Conservation (phyloP, 1,140 invertebrate genomes). For the Atta cephalotes region DNA sequence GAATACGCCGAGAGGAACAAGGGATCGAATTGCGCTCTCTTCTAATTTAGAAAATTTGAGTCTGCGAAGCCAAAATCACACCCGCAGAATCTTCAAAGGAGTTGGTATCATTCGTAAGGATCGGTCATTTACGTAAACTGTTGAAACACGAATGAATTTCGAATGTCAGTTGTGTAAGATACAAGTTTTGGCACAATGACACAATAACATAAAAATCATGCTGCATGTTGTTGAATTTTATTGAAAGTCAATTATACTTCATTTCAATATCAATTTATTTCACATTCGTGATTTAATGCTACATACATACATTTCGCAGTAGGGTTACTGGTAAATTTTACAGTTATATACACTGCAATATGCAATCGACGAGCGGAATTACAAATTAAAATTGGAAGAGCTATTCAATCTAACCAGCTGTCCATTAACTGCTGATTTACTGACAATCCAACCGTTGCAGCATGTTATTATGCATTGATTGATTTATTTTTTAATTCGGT, state of each 20-base stretch:
- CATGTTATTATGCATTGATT: slow-evolving; percentile 43
- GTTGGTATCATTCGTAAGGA: not conserved
- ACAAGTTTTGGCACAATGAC: slow-evolving; percentile 19
- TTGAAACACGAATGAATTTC: not conserved
- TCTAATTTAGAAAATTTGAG: slow-evolving; percentile 71
- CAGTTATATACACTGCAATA: slow-evolving; percentile 33
- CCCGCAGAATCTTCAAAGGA: slow-evolving; percentile 36
- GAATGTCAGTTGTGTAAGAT: not conserved
- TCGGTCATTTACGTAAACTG: not conserved
- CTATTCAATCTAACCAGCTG: slow-evolving; percentile 46
- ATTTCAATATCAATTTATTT: slow-evolving; percentile 49
- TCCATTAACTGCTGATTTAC: slow-evolving; percentile 63
- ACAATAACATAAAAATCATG: slow-evolving; percentile 22
- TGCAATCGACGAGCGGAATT: slow-evolving; percentile 38
- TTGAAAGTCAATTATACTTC: slow-evolving; percentile 28
- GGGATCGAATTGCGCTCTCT: slow-evolving; percentile 48
- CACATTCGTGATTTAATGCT: slow-evolving; percentile 26
- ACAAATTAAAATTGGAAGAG: slow-evolving; percentile 60
- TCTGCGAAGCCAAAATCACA: slow-evolving; percentile 54
- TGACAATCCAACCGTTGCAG: slow-evolving; percentile 31
- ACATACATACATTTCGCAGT: slow-evolving; percentile 40
- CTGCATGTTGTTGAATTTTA: slow-evolving; percentile 10
- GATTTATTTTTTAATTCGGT: slow-evolving; percentile 49
- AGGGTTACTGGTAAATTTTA: slow-evolving; percentile 38
- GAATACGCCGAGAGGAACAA: slow-evolving; percentile 63